These are phyloP conservation scores for Choloepus didactylus DNA, from an alignment of 2,797 vertebrate genomes.

Conservation along the genomic window DNA sequence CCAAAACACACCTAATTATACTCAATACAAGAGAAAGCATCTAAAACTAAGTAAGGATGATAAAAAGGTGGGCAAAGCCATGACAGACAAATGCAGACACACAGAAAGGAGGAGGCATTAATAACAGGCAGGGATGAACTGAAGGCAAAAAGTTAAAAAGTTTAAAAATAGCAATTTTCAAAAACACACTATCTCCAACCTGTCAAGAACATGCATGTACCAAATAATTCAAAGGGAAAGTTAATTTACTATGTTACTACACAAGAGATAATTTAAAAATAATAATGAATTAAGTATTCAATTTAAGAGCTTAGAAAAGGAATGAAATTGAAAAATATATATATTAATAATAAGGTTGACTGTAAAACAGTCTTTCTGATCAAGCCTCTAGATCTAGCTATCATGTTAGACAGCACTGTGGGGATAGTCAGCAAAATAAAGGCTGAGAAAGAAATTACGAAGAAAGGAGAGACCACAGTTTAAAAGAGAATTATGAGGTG, in stretches of 20 bases:
- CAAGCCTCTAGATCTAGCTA: background rate
- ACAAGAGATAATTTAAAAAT: background rate
- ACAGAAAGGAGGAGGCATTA: background rate
- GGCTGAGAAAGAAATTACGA: background rate
- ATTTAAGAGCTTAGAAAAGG: background rate
- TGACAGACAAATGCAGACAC: background rate
- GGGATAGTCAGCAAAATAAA: background rate
- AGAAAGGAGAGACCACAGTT: background rate
- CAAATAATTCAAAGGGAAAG: slow-evolving; percentile 3
- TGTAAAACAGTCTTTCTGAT: background rate
- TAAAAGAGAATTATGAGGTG: background rate
- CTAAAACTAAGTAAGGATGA: background rate
- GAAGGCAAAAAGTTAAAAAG: background rate
- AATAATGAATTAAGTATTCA: no score
- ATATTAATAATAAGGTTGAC: background rate
- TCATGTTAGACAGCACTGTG: background rate
- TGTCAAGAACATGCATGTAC: background rate
- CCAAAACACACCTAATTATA: background rate
- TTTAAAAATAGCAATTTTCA: background rate
- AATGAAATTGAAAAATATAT: background rate
- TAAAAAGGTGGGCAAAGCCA: background rate
- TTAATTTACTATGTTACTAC: background rate
- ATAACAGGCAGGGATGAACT: background rate
- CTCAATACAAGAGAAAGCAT: background rate
- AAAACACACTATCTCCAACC: background rate